phyloP scores from a whole-genome alignment of 2,797 vertebrate genomes.

The Tokudaia tokunoshimensis region DNA sequence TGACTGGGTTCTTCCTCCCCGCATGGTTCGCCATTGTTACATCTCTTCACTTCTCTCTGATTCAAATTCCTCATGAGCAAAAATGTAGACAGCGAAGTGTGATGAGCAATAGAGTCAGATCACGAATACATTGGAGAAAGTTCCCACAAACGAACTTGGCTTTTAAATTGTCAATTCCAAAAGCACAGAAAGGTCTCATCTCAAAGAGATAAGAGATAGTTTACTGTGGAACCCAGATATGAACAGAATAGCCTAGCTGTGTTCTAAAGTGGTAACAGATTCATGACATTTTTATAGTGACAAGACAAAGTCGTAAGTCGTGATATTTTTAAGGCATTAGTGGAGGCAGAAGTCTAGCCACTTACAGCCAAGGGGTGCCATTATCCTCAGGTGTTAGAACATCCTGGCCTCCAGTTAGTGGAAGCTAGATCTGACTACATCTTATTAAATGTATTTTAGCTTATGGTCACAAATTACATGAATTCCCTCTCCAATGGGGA shows the following conservation, averaged over 20 bases:
- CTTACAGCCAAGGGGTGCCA: not conserved
- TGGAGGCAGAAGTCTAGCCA: not conserved
- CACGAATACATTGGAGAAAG: not conserved
- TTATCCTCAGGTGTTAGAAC: not conserved
- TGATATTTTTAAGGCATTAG: not conserved
- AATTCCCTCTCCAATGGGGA: constrained; percentile 77
- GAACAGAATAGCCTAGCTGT: too few relatives aligned
- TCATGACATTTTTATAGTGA: not conserved
- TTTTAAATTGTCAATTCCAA: not conserved
- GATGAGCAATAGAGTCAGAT: not conserved
- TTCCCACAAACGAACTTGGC: not conserved
- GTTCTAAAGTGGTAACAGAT: not conserved
- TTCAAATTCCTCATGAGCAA: constrained; percentile 8
- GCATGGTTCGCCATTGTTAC: not conserved
- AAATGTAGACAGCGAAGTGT: not conserved
- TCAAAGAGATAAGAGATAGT: not conserved
- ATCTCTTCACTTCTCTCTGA: not conserved
- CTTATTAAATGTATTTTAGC: not conserved
- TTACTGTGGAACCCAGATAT: not conserved
- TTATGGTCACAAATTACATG: not conserved
- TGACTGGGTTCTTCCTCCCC: not conserved
- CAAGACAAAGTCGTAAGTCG: not conserved
- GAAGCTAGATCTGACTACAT: not conserved
- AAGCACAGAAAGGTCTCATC: not conserved
- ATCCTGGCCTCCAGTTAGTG: not conserved